These are phyloP conservation scores for Laothoe populi DNA, from an alignment of 2,888 invertebrate genomes.

Conservation along the genomic window DNA sequence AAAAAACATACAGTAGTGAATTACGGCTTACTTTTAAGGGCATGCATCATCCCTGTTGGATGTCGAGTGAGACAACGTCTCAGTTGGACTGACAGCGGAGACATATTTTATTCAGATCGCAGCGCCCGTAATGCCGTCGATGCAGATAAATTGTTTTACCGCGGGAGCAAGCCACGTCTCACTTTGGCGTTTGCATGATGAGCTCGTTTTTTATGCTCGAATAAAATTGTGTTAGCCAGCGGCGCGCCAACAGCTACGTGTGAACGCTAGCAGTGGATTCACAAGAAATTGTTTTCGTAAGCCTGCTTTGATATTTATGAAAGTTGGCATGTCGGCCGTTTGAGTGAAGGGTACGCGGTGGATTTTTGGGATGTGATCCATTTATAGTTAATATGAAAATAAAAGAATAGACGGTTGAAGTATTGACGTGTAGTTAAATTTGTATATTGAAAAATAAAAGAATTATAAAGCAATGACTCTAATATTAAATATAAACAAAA, in stretches of 20 bases:
- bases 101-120: slow-evolving; percentile 84
- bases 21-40: slow-evolving; percentile 1
- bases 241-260: slow-evolving; percentile 64
- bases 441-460: neutral
- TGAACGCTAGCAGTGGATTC: slow-evolving; percentile 67
- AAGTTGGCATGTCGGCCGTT: slow-evolving; percentile 70
- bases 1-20: slow-evolving; percentile 8
- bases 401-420: slow-evolving; percentile 27
- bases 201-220: slow-evolving; percentile 83
- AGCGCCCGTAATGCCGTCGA: slow-evolving; percentile 82
- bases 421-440: slow-evolving; percentile 22
- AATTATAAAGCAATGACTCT: no score
- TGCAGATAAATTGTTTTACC: slow-evolving; percentile 85
- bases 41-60: slow-evolving; percentile 53
- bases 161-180: slow-evolving; percentile 77
- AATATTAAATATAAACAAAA: no score
- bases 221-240: slow-evolving; percentile 83
- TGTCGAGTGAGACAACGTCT: slow-evolving; percentile 60
- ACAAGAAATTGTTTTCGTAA: slow-evolving; percentile 77
- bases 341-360: slow-evolving; percentile 70
- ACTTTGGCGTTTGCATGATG: slow-evolving; percentile 84
- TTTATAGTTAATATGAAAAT: slow-evolving; percentile 33
- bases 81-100: slow-evolving; percentile 78
- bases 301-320: slow-evolving; percentile 82
- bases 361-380: slow-evolving; percentile 55